Conservation (phyloP, 2,113 vertebrate genomes). For the Colossoma macropomum region DNA sequence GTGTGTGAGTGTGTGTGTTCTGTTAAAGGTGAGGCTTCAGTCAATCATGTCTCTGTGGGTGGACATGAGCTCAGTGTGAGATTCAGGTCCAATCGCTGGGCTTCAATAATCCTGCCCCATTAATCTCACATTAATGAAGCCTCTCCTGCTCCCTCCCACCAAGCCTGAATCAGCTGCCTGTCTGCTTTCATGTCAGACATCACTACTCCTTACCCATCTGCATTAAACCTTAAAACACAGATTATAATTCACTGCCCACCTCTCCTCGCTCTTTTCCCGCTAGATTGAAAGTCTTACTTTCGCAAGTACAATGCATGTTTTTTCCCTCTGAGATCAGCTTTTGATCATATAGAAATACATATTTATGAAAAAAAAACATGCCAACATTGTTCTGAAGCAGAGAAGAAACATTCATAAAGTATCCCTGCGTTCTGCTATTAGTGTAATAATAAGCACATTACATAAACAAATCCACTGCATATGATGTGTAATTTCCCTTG, state of each 20-base stretch:
- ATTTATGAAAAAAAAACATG: neutral
- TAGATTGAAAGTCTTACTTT: neutral
- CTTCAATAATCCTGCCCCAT: constrained; percentile 61
- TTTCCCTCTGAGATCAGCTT: too few relatives aligned
- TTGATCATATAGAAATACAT: neutral
- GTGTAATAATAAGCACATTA: constrained; percentile 27
- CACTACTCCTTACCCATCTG: constrained; percentile 25
- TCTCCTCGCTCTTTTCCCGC: neutral
- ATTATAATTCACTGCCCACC: constrained; percentile 63
- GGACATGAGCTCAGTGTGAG: constrained; percentile 58
- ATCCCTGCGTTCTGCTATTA: constrained; percentile 24
- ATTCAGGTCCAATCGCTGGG: constrained; percentile 52
- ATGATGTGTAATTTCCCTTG: constrained; percentile 37
- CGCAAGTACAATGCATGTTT: neutral
- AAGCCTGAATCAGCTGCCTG: constrained; percentile 30
- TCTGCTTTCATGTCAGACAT: constrained; percentile 43
- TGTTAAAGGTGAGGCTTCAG: constrained; percentile 49
- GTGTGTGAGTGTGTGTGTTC: neutral
- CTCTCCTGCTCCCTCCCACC: constrained; percentile 45
- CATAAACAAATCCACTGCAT: constrained; percentile 31
- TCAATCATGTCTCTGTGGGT: constrained; percentile 60
- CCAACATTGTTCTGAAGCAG: neutral
- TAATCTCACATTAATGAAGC: constrained; percentile 58
- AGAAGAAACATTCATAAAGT: constrained; percentile 4
- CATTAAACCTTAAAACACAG: constrained; percentile 40